phyloP scores from a whole-genome alignment of 2,113 vertebrate genomes.

The Hucho hucho region DNA sequence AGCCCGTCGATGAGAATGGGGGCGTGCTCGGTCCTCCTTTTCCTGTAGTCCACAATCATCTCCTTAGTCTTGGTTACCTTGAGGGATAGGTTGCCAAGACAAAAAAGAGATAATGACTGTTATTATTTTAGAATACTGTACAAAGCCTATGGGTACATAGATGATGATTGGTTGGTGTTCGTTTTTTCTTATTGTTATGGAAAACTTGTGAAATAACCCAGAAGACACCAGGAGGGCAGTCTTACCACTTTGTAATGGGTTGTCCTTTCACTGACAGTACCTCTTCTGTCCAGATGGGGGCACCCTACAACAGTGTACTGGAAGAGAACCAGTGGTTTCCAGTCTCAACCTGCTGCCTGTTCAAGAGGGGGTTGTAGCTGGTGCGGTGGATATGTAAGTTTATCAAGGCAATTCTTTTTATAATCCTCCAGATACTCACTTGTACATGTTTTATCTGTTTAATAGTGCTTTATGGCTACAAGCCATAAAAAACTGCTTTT shows the following conservation, averaged over 20 bases:
- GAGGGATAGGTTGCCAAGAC: too few species aligned
- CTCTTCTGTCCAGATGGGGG: constrained; percentile 43
- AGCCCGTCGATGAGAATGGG: too few species aligned
- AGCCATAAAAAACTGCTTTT: constrained; percentile 66
- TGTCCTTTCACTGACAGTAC: background rate
- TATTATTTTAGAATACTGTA: too few species aligned
- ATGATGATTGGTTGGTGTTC: too few species aligned
- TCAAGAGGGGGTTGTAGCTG: background rate
- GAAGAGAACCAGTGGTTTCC: background rate
- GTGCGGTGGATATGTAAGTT: constrained; percentile 50
- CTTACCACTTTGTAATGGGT: constrained; percentile 5
- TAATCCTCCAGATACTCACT: constrained; percentile 70
- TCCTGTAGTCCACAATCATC: too few species aligned
- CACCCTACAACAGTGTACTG: constrained; percentile 35
- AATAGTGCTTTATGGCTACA: constrained; percentile 70
- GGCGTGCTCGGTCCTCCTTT: too few species aligned
- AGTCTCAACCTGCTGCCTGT: background rate
- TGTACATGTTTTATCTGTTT: constrained; percentile 69
- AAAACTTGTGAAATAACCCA: background rate
- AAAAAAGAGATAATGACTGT: too few species aligned
- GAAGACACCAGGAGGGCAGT: constrained; percentile 41
- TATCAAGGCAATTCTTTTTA: constrained; percentile 75
- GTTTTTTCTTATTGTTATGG: too few species aligned
- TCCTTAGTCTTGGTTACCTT: too few species aligned
- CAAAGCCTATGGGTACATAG: too few species aligned